These are phyloP conservation scores for Idaea dimidiata DNA, from an alignment of 2,888 invertebrate genomes.

Conservation along the genomic window DNA sequence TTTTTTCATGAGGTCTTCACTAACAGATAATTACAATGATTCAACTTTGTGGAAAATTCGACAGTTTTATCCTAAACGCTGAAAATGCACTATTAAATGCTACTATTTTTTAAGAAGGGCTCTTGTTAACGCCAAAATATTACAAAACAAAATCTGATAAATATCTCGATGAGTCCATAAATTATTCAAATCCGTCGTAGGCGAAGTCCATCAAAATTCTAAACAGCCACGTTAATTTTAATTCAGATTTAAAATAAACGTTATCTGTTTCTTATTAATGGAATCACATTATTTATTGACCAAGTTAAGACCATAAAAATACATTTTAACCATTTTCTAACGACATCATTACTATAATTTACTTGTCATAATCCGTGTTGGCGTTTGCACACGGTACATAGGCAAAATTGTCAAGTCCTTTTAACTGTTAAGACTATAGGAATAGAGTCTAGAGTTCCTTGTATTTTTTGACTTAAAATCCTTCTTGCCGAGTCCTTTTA, in stretches of 20 bases:
- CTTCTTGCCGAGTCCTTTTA: conserved; percentile 54
- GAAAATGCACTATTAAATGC: no score
- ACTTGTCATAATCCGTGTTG: conserved; percentile 55
- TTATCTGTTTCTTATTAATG: conserved; percentile 17
- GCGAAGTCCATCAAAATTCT: background rate
- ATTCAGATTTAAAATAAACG: conserved; percentile 13
- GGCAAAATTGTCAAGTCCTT: conserved; percentile 26
- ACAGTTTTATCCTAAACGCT: no score
- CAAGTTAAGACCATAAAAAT: conserved; percentile 41
- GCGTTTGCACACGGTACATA: conserved; percentile 63
- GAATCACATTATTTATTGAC: conserved; percentile 32
- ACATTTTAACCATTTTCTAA: conserved; percentile 44
- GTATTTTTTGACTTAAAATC: conserved; percentile 36
- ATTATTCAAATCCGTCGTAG: background rate
- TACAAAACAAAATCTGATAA: no score
- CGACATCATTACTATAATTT: conserved; percentile 56
- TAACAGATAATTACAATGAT: no score
- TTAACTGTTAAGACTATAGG: conserved; percentile 17
- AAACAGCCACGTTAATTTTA: conserved; percentile 8
- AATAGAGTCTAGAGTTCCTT: conserved; percentile 23
- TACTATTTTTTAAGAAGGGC: no score
- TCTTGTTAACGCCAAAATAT: no score
- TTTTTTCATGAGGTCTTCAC: no score
- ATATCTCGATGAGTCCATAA: no score
- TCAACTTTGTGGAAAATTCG: no score